Conservation (phyloP, 2,888 invertebrate genomes). For the Macaria liturata region DNA sequence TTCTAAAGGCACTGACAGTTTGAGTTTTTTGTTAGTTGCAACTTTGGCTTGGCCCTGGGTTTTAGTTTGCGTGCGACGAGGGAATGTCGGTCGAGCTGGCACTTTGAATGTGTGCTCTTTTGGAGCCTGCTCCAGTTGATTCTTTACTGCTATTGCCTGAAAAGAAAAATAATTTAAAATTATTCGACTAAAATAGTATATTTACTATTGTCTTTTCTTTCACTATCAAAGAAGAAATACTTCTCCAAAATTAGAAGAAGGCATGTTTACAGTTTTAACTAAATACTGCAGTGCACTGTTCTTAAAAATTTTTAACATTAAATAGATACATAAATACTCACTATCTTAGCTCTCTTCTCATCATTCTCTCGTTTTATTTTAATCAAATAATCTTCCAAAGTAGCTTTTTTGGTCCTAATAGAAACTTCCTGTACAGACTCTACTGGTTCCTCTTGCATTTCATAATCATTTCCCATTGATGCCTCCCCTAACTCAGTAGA, state of each 20-base stretch:
- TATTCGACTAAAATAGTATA: too few species aligned
- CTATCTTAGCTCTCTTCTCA: constrained; percentile 53
- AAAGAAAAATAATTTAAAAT: constrained; percentile 16
- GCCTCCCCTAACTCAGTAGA: constrained; percentile 48
- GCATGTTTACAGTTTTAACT: not conserved
- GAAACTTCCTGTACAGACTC: constrained; percentile 53
- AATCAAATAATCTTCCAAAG: constrained; percentile 53
- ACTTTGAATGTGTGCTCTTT: constrained; percentile 48
- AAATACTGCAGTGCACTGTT: too few species aligned
- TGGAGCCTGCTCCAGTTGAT: constrained; percentile 45
- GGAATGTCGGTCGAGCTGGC: constrained; percentile 43
- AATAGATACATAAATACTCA: constrained; percentile 40
- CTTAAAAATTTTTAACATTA: too few species aligned
- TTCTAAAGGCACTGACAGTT: constrained; percentile 37
- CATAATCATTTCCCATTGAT: constrained; percentile 33
- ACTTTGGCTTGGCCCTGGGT: constrained; percentile 14
- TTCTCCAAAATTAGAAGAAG: not conserved
- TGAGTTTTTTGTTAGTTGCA: constrained; percentile 33
- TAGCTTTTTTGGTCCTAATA: constrained; percentile 45
- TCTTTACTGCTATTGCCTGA: constrained; percentile 56
- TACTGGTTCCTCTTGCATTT: constrained; percentile 32
- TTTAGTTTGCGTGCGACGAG: constrained; percentile 12
- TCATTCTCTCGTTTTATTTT: constrained; percentile 56
- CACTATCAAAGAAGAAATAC: not conserved
- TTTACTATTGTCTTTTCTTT: too few species aligned